Evolutionary conservation across 2,797 vertebrate genomes (phyloP), one percentile per base, ranked within the genome.

Genomic region (Gobio occitaniae): DNA sequence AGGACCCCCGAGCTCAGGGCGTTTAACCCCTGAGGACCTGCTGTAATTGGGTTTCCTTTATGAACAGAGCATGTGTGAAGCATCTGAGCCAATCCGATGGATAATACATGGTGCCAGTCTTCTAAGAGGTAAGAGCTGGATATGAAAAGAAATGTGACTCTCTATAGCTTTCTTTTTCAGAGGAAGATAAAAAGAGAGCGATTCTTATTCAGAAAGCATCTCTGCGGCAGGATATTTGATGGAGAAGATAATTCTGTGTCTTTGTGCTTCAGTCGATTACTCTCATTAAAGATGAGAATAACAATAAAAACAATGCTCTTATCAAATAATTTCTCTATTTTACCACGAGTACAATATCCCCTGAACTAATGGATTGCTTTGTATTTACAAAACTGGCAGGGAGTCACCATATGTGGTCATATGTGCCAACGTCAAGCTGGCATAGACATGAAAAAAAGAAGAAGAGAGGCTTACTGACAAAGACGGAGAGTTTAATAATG

Each of bases 1-100:
- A 61, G 68, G 65, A 69, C 50, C 63, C 36, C 52, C 6, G 25
- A 76, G 83, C 83, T 56, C 52, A 17, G 21, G 72, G 83, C 54
- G 32, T 78, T 84, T 84, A 87, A 84, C 86, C 83, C 83, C 83
- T 12, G 47, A 71, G 83, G 86, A 84, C 82, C 78, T 47, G 25
- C 32, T 44, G 66, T 82, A 87, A 84, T 84, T 87, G 74, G 78
- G 86, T 82, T 87, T 82, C 66, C 63, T 87, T 87, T 84, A 81
- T 82, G 78, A 81, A 63, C 71, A 78, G 83, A 78, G 79, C 25
- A 10, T 25, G 70, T 78, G 78, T 81, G 72, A 84, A 77, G 71
- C 63, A 78, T 84, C 86, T 81, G 21, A 82, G 72, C 54, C 78
- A 48, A 59, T 66, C 65, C 15, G 13, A 44, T 78, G 75, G 75